A percentile compares a stretch with the other conserved stretches of the same genome.
These are phyloP conservation scores for Drosophila murphyi DNA, from an alignment of 1,140 invertebrate genomes.

Conservation along the genomic window DNA sequence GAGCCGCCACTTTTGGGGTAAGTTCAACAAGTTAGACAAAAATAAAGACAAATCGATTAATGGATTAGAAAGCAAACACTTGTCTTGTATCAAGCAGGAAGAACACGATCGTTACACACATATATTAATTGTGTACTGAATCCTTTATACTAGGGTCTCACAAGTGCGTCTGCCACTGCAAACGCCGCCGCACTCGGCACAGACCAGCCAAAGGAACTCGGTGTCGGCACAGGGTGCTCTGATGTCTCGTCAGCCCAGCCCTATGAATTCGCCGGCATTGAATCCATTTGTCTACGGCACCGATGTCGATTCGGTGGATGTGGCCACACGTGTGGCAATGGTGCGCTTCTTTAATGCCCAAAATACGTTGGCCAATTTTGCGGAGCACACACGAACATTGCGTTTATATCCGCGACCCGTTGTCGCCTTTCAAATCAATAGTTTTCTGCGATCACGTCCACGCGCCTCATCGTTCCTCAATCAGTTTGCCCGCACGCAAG, in stretches of 20 bases:
- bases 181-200: constrained; percentile 72
- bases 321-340: constrained; percentile 99
- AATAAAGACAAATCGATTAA: not conserved
- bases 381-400: constrained; percentile 98
- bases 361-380: constrained; percentile 98
- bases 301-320: constrained; percentile 98
- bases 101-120: too few relatives aligned
- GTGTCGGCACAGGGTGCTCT: constrained; percentile 74
- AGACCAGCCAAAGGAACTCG: constrained; percentile 79
- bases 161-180: constrained; percentile 73
- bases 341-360: constrained; percentile 99
- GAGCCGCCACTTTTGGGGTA: constrained; percentile 83
- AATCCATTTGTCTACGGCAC: constrained; percentile 98
- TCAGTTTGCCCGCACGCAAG: constrained; percentile 96
- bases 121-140: not conserved
- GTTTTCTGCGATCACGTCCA: constrained; percentile 97
- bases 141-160: constrained; percentile 55
- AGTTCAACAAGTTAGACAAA: not conserved
- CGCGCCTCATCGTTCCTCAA: constrained; percentile 94
- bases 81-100: too few relatives aligned
- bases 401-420: constrained; percentile 98
- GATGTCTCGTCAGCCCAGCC: constrained; percentile 74
- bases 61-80: too few relatives aligned
- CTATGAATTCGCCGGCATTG: constrained; percentile 85
- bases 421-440: constrained; percentile 99